Percentiles rank a stretch among this genome's conserved stretches.
phyloP scores from a whole-genome alignment of 2,113 vertebrate genomes.

The Percopsis transmontana region DNA sequence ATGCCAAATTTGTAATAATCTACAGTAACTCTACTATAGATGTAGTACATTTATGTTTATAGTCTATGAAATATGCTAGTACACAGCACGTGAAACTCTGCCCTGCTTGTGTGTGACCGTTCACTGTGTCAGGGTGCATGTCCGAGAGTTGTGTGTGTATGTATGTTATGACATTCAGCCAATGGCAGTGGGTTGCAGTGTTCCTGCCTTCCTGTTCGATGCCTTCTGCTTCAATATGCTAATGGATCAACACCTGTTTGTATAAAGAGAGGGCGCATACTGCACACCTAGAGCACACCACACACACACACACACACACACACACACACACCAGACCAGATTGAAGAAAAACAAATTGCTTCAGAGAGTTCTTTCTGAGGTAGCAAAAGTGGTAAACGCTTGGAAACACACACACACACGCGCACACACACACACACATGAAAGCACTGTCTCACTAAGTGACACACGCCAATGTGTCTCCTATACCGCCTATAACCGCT shows the following conservation, averaged over 20 bases:
- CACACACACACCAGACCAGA: neutral
- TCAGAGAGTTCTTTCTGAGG: too few relatives aligned
- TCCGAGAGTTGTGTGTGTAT: constrained; percentile 5
- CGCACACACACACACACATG: constrained; percentile 12
- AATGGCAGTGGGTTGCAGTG: constrained; percentile 34
- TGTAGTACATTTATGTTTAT: neutral
- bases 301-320: constrained; percentile 20
- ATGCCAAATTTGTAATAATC: too few relatives aligned
- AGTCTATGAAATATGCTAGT: neutral
- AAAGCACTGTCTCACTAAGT: neutral
- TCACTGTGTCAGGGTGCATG: too few relatives aligned
- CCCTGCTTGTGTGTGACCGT: too few relatives aligned
- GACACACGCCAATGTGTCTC: neutral
- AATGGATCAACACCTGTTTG: constrained; percentile 62
- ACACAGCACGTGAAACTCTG: too few relatives aligned
- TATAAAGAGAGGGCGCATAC: constrained; percentile 47
- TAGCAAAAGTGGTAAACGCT: too few relatives aligned
- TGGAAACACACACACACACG: constrained; percentile 1
- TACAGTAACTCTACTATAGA: too few relatives aligned
- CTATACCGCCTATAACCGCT: neutral
- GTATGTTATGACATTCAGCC: constrained; percentile 41
- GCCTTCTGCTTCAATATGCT: constrained; percentile 67
- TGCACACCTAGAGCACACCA: neutral
- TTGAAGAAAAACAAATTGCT: too few relatives aligned
- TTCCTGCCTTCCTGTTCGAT: constrained; percentile 45